Percentiles rank a stretch among this genome's conserved stretches.
Conservation (phyloP, 2,797 vertebrate species). For the Mus caroli region DNA sequence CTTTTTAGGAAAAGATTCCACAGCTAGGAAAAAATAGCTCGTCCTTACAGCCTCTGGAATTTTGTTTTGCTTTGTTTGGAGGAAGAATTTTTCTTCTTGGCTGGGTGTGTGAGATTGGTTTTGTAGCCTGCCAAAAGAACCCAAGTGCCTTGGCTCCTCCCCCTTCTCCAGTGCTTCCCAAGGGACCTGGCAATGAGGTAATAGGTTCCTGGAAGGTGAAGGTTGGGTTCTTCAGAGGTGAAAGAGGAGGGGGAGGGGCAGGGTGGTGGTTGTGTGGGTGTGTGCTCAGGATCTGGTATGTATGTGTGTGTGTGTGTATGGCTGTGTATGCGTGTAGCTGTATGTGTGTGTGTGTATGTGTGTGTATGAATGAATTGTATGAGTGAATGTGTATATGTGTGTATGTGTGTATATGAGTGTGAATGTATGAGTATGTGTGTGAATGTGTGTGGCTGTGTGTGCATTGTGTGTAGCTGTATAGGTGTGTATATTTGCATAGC, state of each 20-base stretch:
- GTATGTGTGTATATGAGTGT: neutral
- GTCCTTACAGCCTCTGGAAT: neutral
- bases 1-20: constrained; percentile 67
- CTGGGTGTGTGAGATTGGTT: neutral
- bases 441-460: neutral
- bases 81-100: constrained; percentile 40
- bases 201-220: neutral
- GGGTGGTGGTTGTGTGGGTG: neutral
- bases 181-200: neutral
- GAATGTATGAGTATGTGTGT: neutral
- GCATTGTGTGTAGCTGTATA: too few species aligned
- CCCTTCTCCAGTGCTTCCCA: neutral
- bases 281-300: neutral
- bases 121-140: neutral
- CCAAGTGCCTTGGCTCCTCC: fast-evolving
- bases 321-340: neutral
- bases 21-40: neutral
- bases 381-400: neutral
- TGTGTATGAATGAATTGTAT: neutral
- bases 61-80: constrained; percentile 26
- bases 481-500: neutral
- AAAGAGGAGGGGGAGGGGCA: too few species aligned
- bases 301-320: neutral
- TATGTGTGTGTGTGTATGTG: neutral
- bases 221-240: neutral